A percentile compares a stretch with the other conserved stretches of the same genome.
These are phyloP conservation scores for Cephalotes varians DNA, from an alignment of 2,888 invertebrate genomes.

Conservation along the genomic window DNA sequence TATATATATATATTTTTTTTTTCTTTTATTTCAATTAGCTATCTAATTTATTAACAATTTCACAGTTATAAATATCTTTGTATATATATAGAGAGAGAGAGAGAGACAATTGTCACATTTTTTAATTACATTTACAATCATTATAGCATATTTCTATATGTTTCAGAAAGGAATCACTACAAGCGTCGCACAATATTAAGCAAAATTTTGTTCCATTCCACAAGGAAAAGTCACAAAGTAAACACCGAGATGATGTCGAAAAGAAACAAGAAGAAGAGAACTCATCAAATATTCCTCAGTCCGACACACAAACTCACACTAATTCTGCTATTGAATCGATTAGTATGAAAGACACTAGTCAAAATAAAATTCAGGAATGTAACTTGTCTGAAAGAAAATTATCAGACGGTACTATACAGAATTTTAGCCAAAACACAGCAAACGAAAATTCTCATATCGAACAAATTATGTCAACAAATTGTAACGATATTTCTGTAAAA, in stretches of 20 bases:
- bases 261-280: too few relatives aligned
- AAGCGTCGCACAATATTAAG: neutral
- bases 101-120: neutral
- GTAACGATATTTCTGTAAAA: neutral
- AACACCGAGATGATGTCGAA: neutral
- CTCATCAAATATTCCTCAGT: neutral
- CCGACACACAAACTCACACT: neutral
- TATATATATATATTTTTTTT: neutral
- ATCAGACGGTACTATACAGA: neutral
- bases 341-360: neutral
- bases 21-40: neutral
- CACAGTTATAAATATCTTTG: neutral
- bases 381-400: neutral
- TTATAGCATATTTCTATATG: neutral
- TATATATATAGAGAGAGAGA: too few relatives aligned
- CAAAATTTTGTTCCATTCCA: neutral
- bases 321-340: neutral
- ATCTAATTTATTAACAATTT: neutral
- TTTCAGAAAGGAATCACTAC: neutral
- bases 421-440: neutral
- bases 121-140: neutral
- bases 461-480: neutral
- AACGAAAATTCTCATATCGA: neutral
- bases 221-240: neutral
- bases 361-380: neutral